phyloP scores from a whole-genome alignment of 2,888 invertebrate species.

The Cosmorhoe ocellata region DNA sequence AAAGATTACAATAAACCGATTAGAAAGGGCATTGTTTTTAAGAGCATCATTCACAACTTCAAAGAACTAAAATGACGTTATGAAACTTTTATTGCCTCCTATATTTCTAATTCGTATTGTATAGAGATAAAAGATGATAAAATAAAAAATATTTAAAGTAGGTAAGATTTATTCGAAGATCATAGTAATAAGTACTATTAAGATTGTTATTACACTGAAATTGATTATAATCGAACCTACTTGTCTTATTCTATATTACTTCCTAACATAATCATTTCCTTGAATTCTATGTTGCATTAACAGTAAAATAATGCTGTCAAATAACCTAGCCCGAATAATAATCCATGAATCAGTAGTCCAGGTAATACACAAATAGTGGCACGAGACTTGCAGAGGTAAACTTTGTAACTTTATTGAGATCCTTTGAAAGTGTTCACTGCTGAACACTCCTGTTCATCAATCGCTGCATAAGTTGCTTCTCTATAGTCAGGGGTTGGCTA shows the following conservation, averaged over 20 bases:
- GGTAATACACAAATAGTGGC: neutral
- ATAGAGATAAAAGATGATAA: no score
- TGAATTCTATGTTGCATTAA: conserved; percentile 1
- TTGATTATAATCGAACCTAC: conserved; percentile 14
- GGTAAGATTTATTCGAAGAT: conserved; percentile 21
- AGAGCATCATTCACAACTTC: no score
- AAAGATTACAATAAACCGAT: no score
- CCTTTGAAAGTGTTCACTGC: no score
- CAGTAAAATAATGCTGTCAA: neutral
- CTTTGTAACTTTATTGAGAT: no score
- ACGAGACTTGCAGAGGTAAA: neutral
- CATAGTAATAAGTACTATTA: conserved; percentile 16
- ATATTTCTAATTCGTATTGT: no score
- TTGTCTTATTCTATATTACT: conserved; percentile 17
- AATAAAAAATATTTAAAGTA: neutral
- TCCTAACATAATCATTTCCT: conserved; percentile 5
- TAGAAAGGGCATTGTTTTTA: no score
- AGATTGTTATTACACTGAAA: conserved; percentile 17
- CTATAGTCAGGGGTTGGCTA: no score
- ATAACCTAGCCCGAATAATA: neutral
- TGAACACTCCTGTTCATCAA: no score
- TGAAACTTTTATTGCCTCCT: no score
- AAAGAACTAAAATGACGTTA: no score
- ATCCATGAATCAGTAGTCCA: neutral
- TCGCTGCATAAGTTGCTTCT: no score